These are phyloP conservation scores for Merluccius polli DNA, from an alignment of 2,797 vertebrate genomes.

Conservation along the genomic window DNA sequence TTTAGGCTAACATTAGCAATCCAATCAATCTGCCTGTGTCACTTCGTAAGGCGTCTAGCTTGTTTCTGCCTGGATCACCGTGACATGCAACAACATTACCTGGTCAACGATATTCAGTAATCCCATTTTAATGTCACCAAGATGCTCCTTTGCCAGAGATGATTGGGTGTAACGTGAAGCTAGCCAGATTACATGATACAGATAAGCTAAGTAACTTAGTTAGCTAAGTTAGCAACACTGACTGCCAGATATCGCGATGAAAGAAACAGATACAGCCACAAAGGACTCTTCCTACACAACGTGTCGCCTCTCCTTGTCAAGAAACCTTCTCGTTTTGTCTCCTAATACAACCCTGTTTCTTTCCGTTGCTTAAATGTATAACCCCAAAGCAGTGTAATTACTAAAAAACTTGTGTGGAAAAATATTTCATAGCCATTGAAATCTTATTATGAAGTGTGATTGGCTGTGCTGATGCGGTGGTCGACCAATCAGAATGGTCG, in stretches of 20 bases:
- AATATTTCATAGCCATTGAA: background rate
- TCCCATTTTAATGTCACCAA: conserved; percentile 77
- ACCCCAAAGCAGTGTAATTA: background rate
- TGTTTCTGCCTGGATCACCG: background rate
- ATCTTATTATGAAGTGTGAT: background rate
- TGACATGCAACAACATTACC: conserved; percentile 61
- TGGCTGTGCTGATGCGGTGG: background rate
- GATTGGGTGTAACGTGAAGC: conserved; percentile 17
- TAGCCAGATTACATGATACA: conserved; percentile 52
- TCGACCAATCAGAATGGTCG: conserved; percentile 33
- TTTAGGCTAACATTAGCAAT: conserved; percentile 13
- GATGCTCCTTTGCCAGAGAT: conserved; percentile 62
- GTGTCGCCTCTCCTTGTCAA: background rate
- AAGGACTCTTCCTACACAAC: background rate
- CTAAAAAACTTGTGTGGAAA: background rate
- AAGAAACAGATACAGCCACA: background rate
- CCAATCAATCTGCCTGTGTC: conserved; percentile 9
- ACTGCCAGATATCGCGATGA: conserved; percentile 53
- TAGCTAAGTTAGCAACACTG: conserved; percentile 24
- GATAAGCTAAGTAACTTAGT: conserved; percentile 53
- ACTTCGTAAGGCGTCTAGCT: background rate
- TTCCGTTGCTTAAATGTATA: background rate
- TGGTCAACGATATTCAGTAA: conserved; percentile 88
- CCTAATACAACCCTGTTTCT: background rate
- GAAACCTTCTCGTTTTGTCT: background rate